Evolutionary conservation across 2,797 vertebrate species (phyloP), one percentile per base, ranked within the genome.

Genomic region (Australoheros facetus): DNA sequence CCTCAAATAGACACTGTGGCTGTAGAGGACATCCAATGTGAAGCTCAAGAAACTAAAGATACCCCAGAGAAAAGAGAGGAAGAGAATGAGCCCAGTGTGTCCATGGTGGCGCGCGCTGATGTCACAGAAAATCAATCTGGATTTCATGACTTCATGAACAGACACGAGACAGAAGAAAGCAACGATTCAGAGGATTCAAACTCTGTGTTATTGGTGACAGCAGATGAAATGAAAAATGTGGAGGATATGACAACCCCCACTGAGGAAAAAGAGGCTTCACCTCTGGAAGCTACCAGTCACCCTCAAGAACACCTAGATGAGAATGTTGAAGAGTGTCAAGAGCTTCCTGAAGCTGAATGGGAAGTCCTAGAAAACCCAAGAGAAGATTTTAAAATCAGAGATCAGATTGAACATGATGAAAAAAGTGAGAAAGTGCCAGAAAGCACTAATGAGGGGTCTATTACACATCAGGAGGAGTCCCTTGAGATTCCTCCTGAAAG

Each of bases 101-200:
- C 91, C n/a, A 79, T 85, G 81, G 28, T 85, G 48, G 93, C 76
- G 23, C 77, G 85, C 32, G 56, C 45, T 19, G 89, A 93, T 75
- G 53, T 13, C 28, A 75, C 71, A 26, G 90, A 92, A 70, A 72
- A 78, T 42, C 60, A 19, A 7, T 76, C 64, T 1, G 51, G 79
- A 30, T 42, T 86, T 8, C 78, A 70, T 9, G 88, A 92, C 45
- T 77, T 82, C 28, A 79, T 78, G 55, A 84, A 59, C 56, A 71
- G 70, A 28, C 42, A 76, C 34, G 89, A 85, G 14, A 60, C 39
- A 14, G 89, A 93, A 23, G 84, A 91, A 56, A 59, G 62, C 37
- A 57, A 78, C 32, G 87, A 70, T n/a, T 81, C 75, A 71, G 87
- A 89, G 14, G 91, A 94, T 19, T 42, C 66, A 7, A 56, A 74